phyloP scores from a whole-genome alignment of 2,888 invertebrate species.

The Eristalinus sepulchralis region DNA sequence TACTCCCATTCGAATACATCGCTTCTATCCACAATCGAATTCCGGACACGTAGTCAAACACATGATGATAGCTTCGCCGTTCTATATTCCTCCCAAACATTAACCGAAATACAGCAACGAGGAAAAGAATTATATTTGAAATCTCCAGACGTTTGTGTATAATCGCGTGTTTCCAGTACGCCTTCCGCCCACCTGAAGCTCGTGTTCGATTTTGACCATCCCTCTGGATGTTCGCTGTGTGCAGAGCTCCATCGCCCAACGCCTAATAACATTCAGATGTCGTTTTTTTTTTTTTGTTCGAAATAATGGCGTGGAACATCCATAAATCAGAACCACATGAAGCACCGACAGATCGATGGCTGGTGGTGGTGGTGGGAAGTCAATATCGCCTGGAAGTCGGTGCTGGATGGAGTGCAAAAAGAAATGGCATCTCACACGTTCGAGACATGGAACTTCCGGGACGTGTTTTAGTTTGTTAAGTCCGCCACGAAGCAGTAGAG shows the following conservation, averaged over 20 bases:
- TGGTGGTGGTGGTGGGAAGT: background rate
- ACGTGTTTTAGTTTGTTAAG: slow-evolving; percentile 21
- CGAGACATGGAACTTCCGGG: background rate
- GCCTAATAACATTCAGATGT: background rate
- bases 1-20: background rate
- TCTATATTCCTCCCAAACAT: background rate
- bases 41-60: slow-evolving; percentile 11
- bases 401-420: background rate
- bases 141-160: background rate
- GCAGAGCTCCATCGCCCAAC: background rate
- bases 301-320: slow-evolving; percentile 10
- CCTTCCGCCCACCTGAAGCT: background rate
- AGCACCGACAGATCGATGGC: background rate
- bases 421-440: background rate
- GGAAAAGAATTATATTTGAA: slow-evolving; percentile 1
- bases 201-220: background rate
- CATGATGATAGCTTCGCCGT: background rate
- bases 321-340: slow-evolving; percentile 26
- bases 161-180: background rate
- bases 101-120: background rate
- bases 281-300: background rate
- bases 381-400: background rate
- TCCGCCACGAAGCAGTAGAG: background rate
- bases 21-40: background rate
- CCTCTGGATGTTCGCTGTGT: background rate